Percentiles rank a stretch among this genome's conserved stretches.
Evolutionary conservation across 2,113 vertebrate species (phyloP).

Genomic region (Urocynchramus pylzowi): DNA sequence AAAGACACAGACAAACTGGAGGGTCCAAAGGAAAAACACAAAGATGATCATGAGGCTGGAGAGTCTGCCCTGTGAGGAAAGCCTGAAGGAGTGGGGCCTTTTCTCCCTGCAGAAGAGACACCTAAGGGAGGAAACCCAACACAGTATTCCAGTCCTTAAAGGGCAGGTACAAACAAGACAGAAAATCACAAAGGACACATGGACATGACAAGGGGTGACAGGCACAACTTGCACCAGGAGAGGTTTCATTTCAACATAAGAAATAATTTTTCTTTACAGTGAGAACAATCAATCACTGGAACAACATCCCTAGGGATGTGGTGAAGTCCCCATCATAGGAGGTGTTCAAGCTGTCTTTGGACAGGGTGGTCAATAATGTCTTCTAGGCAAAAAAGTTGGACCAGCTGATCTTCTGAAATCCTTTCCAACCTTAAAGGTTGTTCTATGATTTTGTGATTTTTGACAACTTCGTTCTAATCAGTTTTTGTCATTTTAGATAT

Average conservation of each 20-base stretch:
- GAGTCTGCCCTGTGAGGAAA: background rate
- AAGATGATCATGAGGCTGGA: background rate
- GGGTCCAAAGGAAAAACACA: background rate
- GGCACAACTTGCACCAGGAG: background rate
- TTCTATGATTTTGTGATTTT: background rate
- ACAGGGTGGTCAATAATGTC: background rate
- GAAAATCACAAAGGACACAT: background rate
- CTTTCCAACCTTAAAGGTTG: background rate
- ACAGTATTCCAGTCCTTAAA: background rate
- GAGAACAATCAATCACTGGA: background rate
- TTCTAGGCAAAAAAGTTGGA: background rate
- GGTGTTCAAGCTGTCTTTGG: background rate
- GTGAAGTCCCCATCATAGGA: background rate
- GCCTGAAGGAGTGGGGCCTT: background rate
- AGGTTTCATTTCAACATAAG: background rate
- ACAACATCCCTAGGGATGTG: background rate
- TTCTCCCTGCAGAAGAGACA: background rate
- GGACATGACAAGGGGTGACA: background rate
- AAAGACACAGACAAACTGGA: background rate
- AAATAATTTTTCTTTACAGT: background rate
- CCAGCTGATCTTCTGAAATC: background rate
- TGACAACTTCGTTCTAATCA: background rate
- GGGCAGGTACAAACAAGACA: background rate
- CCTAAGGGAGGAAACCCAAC: background rate
- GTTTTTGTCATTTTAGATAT: background rate